phyloP scores from a whole-genome alignment of 2,113 vertebrate genomes.

The Stegostoma tigrinum region DNA sequence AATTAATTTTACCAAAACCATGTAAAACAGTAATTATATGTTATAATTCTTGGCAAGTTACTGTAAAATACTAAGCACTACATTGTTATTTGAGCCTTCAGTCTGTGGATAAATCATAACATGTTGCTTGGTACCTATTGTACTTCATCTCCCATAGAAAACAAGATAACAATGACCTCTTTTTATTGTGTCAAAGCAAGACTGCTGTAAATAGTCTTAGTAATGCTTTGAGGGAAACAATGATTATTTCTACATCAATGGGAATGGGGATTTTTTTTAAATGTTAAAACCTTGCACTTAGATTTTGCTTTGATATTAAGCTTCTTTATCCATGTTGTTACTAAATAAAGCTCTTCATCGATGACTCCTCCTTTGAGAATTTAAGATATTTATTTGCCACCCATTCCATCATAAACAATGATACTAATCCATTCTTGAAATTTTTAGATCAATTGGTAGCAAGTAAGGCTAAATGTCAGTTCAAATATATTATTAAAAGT shows the following conservation, averaged over 20 bases:
- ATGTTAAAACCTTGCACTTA: background rate
- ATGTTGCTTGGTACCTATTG: slow-evolving; percentile 25
- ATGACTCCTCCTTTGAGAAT: background rate
- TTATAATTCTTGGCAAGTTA: background rate
- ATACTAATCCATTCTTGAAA: background rate
- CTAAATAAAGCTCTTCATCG: background rate
- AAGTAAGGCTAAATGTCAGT: background rate
- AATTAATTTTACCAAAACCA: background rate
- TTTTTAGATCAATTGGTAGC: background rate
- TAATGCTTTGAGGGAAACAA: background rate
- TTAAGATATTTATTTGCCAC: background rate
- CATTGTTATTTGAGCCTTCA: slow-evolving; percentile 3
- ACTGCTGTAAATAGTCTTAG: background rate
- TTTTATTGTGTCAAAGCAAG: background rate
- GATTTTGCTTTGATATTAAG: background rate
- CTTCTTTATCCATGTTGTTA: background rate
- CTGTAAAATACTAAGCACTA: background rate
- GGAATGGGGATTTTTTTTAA: background rate
- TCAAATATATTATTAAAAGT: background rate
- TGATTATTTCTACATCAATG: slow-evolving; percentile 4
- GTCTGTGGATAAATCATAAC: background rate
- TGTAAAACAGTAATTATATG: background rate
- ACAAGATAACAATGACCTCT: slow-evolving; percentile 31
- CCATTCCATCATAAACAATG: background rate
- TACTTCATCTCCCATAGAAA: slow-evolving; percentile 12